Evolutionary conservation across 2,113 vertebrate species (phyloP), one percentile per base, ranked within the genome.

Genomic region (Crotophaga sulcirostris): DNA sequence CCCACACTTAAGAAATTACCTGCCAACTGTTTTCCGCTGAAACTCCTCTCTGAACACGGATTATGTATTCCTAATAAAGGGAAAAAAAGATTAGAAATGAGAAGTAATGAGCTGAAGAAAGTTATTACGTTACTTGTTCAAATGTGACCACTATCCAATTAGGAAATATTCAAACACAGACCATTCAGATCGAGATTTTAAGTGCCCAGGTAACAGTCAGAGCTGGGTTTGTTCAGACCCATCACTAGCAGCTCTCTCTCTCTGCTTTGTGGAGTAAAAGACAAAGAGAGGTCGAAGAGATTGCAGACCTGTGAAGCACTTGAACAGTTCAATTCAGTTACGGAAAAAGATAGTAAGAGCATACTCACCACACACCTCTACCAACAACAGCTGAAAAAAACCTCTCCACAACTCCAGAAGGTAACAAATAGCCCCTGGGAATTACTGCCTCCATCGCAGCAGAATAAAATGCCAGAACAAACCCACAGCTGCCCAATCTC

Each of bases 11-110:
- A 82, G 26, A 79, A 58, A 96, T 98, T 98, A 99, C 99, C 98
- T 99, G 99, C 99, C 99, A 99, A 93, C 98, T 99, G 97, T 99
- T 99, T 90, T 99, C 99, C 87, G 98, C 85, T 54, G 99, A 98
- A 97, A 99, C 98, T 76, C 99, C 99, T 97, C 99, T 99, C 97
- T 99, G 99, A 18, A 99, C 99, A 77, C 99, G 98, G 93, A 99
- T 98, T 78, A 99, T 99, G 94, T 99, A 99, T 96, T 99, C 99
- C 99, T 99, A 96, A 87, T 74, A 96, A 80, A 94, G 87, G 26
- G 36, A 55, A 92, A 95, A 85, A 28, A 9, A 34, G 42, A 75
- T 95, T 84, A 95, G 76, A 93, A 78, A 62, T 34, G 15, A 63
- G 54, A 92, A 87, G 6, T 15, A 80, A 49, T 10, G 34, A 94